Evolutionary conservation across 2,113 vertebrate species (phyloP).

Genomic region (Anhinga rufa): DNA sequence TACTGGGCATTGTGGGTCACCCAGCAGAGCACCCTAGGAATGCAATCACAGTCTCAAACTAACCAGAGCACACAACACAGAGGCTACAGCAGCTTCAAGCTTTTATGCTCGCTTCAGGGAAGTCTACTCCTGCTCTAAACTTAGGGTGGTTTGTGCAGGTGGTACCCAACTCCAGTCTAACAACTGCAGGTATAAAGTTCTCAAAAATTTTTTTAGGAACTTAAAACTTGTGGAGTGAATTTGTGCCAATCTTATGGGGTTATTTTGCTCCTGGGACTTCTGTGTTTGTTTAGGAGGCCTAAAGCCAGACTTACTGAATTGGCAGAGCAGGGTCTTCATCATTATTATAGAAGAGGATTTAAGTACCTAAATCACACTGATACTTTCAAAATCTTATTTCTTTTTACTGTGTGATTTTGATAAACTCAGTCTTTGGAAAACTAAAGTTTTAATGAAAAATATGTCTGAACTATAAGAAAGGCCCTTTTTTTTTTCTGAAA

Average conservation of each 20-base stretch:
- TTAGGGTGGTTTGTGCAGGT: neutral
- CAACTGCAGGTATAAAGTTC: neutral
- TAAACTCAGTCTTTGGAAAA: neutral
- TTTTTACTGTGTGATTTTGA: neutral
- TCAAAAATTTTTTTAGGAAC: neutral
- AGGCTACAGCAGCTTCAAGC: neutral
- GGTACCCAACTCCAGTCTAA: neutral
- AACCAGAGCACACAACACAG: accelerated
- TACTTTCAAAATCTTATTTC: neutral
- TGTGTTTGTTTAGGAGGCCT: neutral
- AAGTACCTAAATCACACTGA: neutral
- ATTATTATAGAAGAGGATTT: neutral
- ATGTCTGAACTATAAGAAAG: neutral
- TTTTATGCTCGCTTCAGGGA: neutral
- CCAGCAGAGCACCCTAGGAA: neutral
- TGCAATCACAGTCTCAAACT: neutral
- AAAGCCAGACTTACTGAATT: neutral
- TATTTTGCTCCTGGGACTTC: neutral
- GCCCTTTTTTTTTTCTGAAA: neutral
- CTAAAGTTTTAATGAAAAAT: neutral
- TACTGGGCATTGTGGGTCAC: neutral
- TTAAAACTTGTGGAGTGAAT: neutral
- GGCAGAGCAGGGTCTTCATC: neutral
- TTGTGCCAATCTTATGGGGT: neutral
- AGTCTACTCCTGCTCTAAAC: neutral